Base-by-base conservation (phyloP, 2,888 invertebrate genomes). In the Polymixis flavicincta region DNA sequence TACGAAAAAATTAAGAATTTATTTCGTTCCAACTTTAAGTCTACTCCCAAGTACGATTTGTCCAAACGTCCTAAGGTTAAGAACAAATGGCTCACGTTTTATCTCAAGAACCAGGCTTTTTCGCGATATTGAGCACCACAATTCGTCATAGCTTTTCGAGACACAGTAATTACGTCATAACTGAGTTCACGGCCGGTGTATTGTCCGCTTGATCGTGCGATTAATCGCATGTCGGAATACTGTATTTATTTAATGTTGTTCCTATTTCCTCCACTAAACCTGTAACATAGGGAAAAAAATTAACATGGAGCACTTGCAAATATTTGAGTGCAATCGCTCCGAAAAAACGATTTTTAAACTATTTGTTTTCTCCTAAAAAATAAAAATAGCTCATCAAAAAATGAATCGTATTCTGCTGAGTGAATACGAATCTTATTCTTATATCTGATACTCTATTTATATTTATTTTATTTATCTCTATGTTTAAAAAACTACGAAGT, bases 71-170 rank as follows among this genome's bases (percentile, higher is more conserved):
- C 37, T 55, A 37, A 74, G 65, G 70, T 70, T 72, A 70, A 42
- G 66, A 70, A 83, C 78, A 83, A 83, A 85, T 85, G 69, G 57
- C 45, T 50, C 17, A 25, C 71, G 63, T 74, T 78, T 75, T 84
- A 84, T 86, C 86, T 73, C 65, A 8, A 25, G 25, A 48, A 32
- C 75, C 73, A 83, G 69, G 50, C 66, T 55, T 83, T 77, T 78
- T 71, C 61, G 42, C 22, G 14, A 71, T 80, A 81, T 86, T 78
- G 63, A 85, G 86, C 71, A 60, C 65, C 28, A 28, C 75, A 54
- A 85, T 84, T 71, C 71, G 54, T 84, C 86, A 86, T 74, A 63
- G 54, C 55, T 71, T 70, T 69, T 32, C 19, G n/a, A 71, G 66
- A 19, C 28, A 55, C 66, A 61, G 66, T 78, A 71, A 73, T 75